A percentile compares a stretch with the other conserved stretches of the same genome.
These are phyloP conservation scores for Hippocampus kuda DNA, from an alignment of 2,797 vertebrate genomes.

Conservation along the genomic window DNA sequence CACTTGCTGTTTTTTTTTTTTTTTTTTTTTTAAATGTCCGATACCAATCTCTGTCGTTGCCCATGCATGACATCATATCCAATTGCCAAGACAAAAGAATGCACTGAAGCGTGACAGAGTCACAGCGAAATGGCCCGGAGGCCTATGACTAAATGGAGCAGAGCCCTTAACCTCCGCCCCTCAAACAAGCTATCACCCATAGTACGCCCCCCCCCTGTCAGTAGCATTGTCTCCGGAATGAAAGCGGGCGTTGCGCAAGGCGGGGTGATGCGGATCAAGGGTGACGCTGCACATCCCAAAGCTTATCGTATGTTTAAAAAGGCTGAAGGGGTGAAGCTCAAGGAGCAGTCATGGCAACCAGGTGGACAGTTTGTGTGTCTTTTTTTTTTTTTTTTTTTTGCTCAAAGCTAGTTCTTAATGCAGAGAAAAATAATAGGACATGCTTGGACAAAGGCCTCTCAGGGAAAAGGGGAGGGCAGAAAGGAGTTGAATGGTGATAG, in stretches of 20 bases:
- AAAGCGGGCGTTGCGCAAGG: slow-evolving; percentile 3
- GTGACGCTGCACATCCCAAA: neutral
- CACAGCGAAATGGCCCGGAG: slow-evolving; percentile 19
- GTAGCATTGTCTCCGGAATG: neutral
- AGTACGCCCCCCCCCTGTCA: slow-evolving; percentile 9
- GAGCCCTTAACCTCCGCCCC: slow-evolving; percentile 25
- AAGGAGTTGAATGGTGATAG: neutral
- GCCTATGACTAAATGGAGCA: slow-evolving; percentile 44
- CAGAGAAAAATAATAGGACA: neutral
- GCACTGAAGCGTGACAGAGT: slow-evolving; percentile 31
- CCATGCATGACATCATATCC: slow-evolving; percentile 53
- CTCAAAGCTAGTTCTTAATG: neutral
- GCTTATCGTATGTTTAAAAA: neutral
- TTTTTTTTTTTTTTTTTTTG: too few species aligned
- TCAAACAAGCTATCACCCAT: slow-evolving; percentile 25
- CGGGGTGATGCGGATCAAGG: neutral
- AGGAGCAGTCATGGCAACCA: neutral
- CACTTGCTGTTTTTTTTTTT: slow-evolving; percentile 23
- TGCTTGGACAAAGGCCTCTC: neutral
- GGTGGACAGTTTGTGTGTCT: neutral
- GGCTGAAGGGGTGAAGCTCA: neutral
- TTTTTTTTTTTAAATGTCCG: slow-evolving; percentile 21
- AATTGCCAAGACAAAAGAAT: slow-evolving; percentile 41
- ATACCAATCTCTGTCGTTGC: slow-evolving; percentile 36
- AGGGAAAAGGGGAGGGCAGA: neutral